A percentile compares a stretch with the other conserved stretches of the same genome.
These are phyloP conservation scores for Hycleus phaleratus DNA, from an alignment of 1,140 invertebrate genomes.

Conservation along the genomic window DNA sequence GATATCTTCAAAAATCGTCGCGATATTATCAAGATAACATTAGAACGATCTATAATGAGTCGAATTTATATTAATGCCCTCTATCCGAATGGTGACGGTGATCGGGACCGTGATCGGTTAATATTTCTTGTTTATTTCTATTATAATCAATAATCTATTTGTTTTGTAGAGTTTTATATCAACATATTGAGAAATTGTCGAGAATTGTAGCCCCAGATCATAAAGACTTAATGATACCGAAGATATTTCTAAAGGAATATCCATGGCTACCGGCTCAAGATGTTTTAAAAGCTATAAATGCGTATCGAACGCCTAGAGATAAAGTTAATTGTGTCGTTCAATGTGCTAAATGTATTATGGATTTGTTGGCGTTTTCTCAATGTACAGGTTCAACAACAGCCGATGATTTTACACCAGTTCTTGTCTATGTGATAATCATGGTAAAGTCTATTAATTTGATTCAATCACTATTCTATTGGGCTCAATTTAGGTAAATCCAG, in stretches of 20 bases:
- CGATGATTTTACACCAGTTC: constrained; percentile 93
- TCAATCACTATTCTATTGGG: not conserved
- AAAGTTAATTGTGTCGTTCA: constrained; percentile 81
- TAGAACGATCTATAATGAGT: constrained; percentile 77
- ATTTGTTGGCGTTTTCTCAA: constrained; percentile 76
- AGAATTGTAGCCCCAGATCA: constrained; percentile 73
- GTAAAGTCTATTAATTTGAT: constrained; percentile 43
- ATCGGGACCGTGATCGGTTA: constrained; percentile 84
- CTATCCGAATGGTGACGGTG: constrained; percentile 95
- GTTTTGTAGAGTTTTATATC: constrained; percentile 63
- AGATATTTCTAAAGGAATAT: constrained; percentile 78
- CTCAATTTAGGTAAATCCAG: constrained; percentile 78
- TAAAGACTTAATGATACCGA: constrained; percentile 74
- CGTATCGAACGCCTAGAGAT: constrained; percentile 90
- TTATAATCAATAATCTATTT: not conserved
- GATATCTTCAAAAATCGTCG: constrained; percentile 38
- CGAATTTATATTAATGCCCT: constrained; percentile 87
- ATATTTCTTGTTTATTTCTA: constrained; percentile 31
- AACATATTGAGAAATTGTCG: constrained; percentile 82
- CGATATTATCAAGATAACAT: constrained; percentile 31
- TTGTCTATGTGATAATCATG: constrained; percentile 95
- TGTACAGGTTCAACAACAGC: constrained; percentile 81
- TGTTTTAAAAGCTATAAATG: constrained; percentile 84
- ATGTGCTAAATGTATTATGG: constrained; percentile 89
- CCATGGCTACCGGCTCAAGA: constrained; percentile 97